phyloP scores from a whole-genome alignment of 2,888 invertebrate species.

The Nesidiocoris tenuis region DNA sequence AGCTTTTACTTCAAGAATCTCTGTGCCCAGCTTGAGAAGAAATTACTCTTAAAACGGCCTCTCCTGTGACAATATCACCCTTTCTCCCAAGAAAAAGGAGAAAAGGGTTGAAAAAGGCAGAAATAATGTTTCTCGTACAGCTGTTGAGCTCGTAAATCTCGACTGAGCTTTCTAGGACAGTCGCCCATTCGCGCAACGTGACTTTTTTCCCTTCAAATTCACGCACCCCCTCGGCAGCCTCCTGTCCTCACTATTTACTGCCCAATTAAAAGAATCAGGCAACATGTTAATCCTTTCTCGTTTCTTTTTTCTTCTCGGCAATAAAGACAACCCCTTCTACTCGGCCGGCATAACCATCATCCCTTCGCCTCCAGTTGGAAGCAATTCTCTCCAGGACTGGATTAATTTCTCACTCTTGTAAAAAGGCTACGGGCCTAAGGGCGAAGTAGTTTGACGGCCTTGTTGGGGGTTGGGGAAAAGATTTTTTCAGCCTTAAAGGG shows the following conservation, averaged over 20 bases:
- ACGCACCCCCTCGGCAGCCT: conserved; percentile 1
- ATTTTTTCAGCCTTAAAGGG: conserved; percentile 15
- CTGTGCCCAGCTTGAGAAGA: too few species aligned
- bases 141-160: conserved; percentile 36
- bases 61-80: background rate
- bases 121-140: conserved; percentile 16
- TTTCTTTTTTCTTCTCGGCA: conserved; percentile 14
- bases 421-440: conserved; percentile 25
- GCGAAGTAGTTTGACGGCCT: background rate
- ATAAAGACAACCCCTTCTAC: conserved; percentile 41
- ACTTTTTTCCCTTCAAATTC: conserved; percentile 31
- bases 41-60: background rate
- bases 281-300: conserved; percentile 45
- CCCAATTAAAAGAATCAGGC: conserved; percentile 48
- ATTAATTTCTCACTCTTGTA: conserved; percentile 47
- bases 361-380: conserved; percentile 16
- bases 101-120: background rate
- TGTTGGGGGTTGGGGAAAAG: conserved; percentile 12
- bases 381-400: conserved; percentile 45
- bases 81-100: background rate
- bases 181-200: conserved; percentile 36
- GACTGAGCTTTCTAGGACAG: conserved; percentile 28
- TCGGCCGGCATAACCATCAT: background rate
- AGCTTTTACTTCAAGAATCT: too few species aligned
- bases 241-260: conserved; percentile 46